phyloP scores from a whole-genome alignment of 2,797 vertebrate genomes.

The Chelmon rostratus region DNA sequence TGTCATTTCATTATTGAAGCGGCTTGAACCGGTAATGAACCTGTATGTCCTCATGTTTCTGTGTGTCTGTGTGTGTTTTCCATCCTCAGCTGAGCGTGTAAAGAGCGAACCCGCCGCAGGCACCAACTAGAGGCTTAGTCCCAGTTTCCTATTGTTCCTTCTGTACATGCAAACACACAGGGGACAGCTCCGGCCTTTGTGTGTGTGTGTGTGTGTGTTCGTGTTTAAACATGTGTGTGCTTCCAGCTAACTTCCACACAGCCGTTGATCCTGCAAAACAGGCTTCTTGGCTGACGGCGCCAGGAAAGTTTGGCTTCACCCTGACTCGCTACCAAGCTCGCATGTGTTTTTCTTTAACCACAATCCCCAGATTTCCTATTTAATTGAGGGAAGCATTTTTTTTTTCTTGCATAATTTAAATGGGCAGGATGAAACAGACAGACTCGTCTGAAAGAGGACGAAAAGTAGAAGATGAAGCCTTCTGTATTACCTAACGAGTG shows the following conservation, averaged over 20 bases:
- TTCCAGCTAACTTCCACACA: neutral
- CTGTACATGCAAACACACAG: constrained; percentile 2
- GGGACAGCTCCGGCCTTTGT: neutral
- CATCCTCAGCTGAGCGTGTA: neutral
- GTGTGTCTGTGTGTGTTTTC: neutral
- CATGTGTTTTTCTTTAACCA: constrained; percentile 25
- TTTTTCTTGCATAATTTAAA: constrained; percentile 3
- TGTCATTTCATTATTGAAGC: constrained; percentile 33
- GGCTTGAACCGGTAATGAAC: constrained; percentile 12
- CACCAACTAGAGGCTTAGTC: constrained; percentile 32
- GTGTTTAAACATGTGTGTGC: constrained; percentile 11
- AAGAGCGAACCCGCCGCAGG: constrained; percentile 10
- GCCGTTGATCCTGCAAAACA: constrained; percentile 13
- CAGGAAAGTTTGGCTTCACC: constrained; percentile 38
- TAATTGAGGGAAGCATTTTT: constrained; percentile 3
- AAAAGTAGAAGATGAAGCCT: constrained; percentile 23
- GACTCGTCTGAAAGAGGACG: neutral
- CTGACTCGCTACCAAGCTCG: neutral
- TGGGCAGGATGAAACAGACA: neutral
- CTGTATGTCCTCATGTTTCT: constrained; percentile 11
- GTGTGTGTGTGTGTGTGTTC: constrained; percentile 20
- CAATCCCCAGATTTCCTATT: constrained; percentile 36
- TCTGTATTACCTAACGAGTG: constrained; percentile 28
- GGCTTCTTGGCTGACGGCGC: constrained; percentile 14
- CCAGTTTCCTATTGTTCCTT: constrained; percentile 19